Evolutionary conservation across 2,797 vertebrate species (phyloP).

Genomic region (Paramormyrops hopkinsi): DNA sequence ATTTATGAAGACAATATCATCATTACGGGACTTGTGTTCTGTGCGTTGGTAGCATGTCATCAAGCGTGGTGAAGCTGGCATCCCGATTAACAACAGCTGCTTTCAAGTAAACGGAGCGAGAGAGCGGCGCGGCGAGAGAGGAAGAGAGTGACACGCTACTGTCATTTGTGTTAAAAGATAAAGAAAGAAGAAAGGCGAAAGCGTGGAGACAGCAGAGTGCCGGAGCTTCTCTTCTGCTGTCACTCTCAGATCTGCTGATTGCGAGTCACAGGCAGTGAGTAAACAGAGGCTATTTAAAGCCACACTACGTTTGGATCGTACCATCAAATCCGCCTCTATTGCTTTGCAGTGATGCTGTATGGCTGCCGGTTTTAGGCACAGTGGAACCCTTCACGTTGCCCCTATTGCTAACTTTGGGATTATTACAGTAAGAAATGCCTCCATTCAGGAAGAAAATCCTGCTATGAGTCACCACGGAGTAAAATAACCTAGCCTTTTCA

Average conservation of each 20-base stretch:
- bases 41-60: background rate
- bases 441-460: background rate
- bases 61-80: background rate
- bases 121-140: background rate
- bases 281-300: conserved; percentile 16
- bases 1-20: background rate
- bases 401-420: background rate
- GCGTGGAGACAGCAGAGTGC: background rate
- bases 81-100: background rate
- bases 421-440: conserved; percentile 3
- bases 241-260: conserved; percentile 9
- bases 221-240: background rate
- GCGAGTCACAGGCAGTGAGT: conserved; percentile 15
- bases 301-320: conserved; percentile 7
- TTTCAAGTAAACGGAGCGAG: background rate
- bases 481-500: background rate
- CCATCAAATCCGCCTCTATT: background rate
- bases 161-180: conserved; percentile 1
- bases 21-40: background rate
- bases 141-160: background rate
- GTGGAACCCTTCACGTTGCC: background rate
- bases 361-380: background rate
- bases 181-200: background rate
- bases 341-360: background rate
- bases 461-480: background rate